These are phyloP conservation scores for Gibbula magus DNA, from an alignment of 2,888 invertebrate genomes.

Conservation along the genomic window DNA sequence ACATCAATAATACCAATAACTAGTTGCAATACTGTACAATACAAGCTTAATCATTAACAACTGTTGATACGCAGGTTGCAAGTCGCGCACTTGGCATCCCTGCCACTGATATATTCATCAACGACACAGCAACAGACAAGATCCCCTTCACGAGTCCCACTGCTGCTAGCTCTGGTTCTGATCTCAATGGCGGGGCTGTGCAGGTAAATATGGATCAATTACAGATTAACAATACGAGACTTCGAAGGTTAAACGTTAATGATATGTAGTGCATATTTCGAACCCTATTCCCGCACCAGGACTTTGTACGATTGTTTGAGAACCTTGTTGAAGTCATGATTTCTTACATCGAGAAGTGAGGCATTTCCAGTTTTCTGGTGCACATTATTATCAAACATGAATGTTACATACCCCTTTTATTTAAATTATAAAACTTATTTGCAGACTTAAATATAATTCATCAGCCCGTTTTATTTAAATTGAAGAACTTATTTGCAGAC, in stretches of 20 bases:
- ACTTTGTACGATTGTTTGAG: too few species aligned
- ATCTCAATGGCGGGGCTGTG: constrained; percentile 47
- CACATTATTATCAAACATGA: too few species aligned
- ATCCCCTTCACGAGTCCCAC: constrained; percentile 44
- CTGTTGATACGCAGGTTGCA: constrained; percentile 36
- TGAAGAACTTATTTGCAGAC: too few species aligned
- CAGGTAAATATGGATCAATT: constrained; percentile 32
- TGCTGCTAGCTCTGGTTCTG: constrained; percentile 45
- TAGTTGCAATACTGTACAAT: background rate
- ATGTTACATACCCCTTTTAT: too few species aligned
- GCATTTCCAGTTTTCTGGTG: too few species aligned
- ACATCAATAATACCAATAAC: background rate
- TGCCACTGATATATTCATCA: constrained; percentile 36
- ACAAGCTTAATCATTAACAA: background rate
- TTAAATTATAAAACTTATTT: too few species aligned
- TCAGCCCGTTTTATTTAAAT: too few species aligned
- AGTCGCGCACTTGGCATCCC: constrained; percentile 42
- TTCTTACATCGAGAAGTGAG: too few species aligned
- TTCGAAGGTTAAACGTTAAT: background rate
- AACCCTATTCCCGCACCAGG: too few species aligned
- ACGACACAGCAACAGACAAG: constrained; percentile 45
- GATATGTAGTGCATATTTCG: background rate
- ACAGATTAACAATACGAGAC: too few species aligned
- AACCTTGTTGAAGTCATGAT: too few species aligned
- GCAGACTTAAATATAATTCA: too few species aligned